Conservation (phyloP, 2,888 invertebrate genomes). For the Pseudeuparius sepicola region DNA sequence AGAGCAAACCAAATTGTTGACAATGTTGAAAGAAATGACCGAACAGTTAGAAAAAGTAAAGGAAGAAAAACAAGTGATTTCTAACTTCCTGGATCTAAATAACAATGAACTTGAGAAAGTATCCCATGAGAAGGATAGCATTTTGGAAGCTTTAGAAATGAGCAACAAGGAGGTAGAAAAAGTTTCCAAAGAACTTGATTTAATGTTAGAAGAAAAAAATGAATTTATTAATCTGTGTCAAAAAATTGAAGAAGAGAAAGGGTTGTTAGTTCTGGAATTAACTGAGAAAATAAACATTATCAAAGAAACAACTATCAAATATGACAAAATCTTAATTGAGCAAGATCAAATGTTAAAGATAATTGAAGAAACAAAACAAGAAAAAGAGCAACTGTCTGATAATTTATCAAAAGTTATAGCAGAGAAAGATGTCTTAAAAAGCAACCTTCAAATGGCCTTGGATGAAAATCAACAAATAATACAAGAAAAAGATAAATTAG, state of each 20-base stretch:
- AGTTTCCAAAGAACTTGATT: slow-evolving; percentile 9
- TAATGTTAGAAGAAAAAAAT: slow-evolving; percentile 14
- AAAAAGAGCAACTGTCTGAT: slow-evolving; percentile 4
- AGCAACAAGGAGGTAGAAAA: slow-evolving; percentile 23
- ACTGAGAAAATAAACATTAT: too few relatives aligned
- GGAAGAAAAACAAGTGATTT: slow-evolving; percentile 23
- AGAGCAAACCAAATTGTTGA: too few relatives aligned
- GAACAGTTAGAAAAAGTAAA: slow-evolving; percentile 10
- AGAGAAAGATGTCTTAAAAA: neutral
- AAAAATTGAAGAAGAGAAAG: slow-evolving; percentile 4
- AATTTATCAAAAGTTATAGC: neutral
- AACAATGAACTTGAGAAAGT: slow-evolving; percentile 21
- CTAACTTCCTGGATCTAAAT: slow-evolving; percentile 24
- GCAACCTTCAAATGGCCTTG: neutral
- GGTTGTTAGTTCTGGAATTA: too few relatives aligned
- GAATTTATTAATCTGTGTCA: slow-evolving; percentile 5
- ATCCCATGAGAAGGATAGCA: slow-evolving; percentile 22
- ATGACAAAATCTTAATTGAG: neutral
- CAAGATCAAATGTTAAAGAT: neutral
- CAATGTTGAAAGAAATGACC: slow-evolving; percentile 6
- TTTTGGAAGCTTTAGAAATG: slow-evolving; percentile 23
- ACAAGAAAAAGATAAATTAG: slow-evolving; percentile 17
- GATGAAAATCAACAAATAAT: slow-evolving; percentile 7
- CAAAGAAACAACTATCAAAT: too few relatives aligned
- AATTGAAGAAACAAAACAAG: slow-evolving; percentile 4